Evolutionary conservation across 2,888 invertebrate species (phyloP).

Genomic region (Caenorhabditis afra): DNA sequence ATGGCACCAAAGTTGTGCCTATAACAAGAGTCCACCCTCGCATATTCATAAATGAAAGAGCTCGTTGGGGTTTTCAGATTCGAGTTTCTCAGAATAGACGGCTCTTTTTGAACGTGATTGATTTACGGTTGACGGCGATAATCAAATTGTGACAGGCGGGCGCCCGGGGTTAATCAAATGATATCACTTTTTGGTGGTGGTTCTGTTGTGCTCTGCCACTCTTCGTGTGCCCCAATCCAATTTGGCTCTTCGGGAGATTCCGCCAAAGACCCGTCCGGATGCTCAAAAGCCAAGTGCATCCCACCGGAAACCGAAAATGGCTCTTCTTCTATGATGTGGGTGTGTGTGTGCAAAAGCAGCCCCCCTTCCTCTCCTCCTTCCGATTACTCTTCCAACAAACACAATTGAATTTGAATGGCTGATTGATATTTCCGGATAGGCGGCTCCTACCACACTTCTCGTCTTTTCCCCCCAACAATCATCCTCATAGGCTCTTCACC

Average conservation of each 20-base stretch:
- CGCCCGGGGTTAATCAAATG: background rate
- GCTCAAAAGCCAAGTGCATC: slow-evolving; percentile 37
- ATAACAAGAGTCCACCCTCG: slow-evolving; percentile 18
- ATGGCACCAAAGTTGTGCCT: slow-evolving; percentile 6
- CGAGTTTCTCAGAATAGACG: no score
- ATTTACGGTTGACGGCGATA: background rate
- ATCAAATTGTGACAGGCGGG: background rate
- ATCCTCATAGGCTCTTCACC: background rate
- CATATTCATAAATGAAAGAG: background rate
- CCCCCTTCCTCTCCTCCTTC: background rate
- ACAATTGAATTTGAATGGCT: slow-evolving; percentile 54
- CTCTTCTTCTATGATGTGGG: background rate
- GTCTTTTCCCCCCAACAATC: background rate
- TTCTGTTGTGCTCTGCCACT: background rate
- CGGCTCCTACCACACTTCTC: slow-evolving; percentile 8
- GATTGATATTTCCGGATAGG: slow-evolving; percentile 56
- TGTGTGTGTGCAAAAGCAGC: slow-evolving; percentile 13
- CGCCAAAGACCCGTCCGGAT: no score
- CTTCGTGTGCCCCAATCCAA: no score
- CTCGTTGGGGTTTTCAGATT: background rate
- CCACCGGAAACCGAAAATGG: slow-evolving; percentile 27
- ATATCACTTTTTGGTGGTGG: background rate
- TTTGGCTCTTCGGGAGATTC: no score
- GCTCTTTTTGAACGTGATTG: background rate
- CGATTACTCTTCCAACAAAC: no score